Conservation (phyloP, 2,113 vertebrate genomes). For the Typhlomys cinereus region DNA sequence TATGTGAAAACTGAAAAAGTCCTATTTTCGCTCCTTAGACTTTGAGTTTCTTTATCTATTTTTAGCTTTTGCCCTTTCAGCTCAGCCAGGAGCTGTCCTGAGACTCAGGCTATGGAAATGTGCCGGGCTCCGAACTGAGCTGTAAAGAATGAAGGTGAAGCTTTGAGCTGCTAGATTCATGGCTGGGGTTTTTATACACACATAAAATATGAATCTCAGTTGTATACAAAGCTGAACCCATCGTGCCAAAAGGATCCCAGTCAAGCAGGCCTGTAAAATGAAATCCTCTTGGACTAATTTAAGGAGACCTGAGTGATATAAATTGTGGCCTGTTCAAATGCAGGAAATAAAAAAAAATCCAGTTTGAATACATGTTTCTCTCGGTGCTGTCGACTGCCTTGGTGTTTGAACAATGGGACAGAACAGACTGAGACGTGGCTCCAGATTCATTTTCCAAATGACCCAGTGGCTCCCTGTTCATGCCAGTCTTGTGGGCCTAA, state of each 20-base stretch:
- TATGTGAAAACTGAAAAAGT: neutral
- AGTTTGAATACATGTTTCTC: conserved; percentile 74
- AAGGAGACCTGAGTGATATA: conserved; percentile 86
- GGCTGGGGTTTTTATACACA: conserved; percentile 85
- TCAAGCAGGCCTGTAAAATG: conserved; percentile 88
- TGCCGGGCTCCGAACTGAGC: conserved; percentile 79
- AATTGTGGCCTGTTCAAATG: conserved; percentile 85
- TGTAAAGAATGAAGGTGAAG: conserved; percentile 85
- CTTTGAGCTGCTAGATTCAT: conserved; percentile 85
- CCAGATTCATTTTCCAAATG: conserved; percentile 44
- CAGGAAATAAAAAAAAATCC: conserved; percentile 80
- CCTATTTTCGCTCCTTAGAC: neutral
- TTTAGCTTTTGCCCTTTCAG: conserved; percentile 72
- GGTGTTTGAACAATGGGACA: neutral
- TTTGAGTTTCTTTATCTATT: conserved; percentile 46
- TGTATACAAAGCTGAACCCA: conserved; percentile 87
- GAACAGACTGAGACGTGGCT: conserved; percentile 65
- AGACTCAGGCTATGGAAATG: conserved; percentile 78
- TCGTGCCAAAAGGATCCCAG: conserved; percentile 86
- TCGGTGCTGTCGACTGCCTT: conserved; percentile 23
- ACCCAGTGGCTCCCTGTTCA: conserved; percentile 34
- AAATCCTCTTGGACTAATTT: conserved; percentile 89
- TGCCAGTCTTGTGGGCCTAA: conserved; percentile 68
- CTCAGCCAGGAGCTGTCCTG: conserved; percentile 63
- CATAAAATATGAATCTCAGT: conserved; percentile 88